Base-by-base conservation (phyloP, 53 echinoderm and acorn worm species). In the Pentamera pediparva region DNA sequence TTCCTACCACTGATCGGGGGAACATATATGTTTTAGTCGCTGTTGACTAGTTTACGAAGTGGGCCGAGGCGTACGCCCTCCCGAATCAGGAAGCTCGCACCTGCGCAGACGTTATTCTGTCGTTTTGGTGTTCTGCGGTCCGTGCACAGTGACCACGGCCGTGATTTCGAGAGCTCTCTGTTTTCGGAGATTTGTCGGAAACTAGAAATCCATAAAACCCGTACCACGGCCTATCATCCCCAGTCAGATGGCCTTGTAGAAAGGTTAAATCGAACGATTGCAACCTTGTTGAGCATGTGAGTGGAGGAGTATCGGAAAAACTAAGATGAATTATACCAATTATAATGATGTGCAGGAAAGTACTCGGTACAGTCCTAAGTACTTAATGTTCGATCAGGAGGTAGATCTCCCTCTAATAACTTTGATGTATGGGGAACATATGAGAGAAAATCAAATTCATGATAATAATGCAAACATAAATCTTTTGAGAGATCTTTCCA, bases 231-330 rank as follows among this genome's bases (percentile, higher is more conserved):
- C 31, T 52, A 47, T 6, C 35, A 36, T 13, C 78, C 65, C 10
- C 63, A 65, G 27, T n/a, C 48, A 10, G 78, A 78, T 65, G 78
- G 78, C 13, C 21, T 78, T 32, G 37, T 65, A 18, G 64, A 78
- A 41, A 49, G 78, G 28, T 78, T 78, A 11, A 78, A 78, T 35
- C 29, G 65, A 35, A 78, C 53, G 3, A 3, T 70, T 4, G 70
- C 17, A 24, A 30, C 10, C 2, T 49, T 49, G 70, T 51, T 70
- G 4, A 31, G 32, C 24, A 51, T 50, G 52, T 30, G 32, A 13
- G 70, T 51, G 7, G n/a, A 24, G 2, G 51, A 70, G 31, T 2
- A 50, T 15, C 78, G 65, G 35, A 51, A 12, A 1, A 53, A 78
- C 35, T 78, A 65, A 65, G 78, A 78, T 34, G 51, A 35, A 24